Evolutionary conservation across 2,113 vertebrate species (phyloP).

Genomic region (Oplegnathus fasciatus): DNA sequence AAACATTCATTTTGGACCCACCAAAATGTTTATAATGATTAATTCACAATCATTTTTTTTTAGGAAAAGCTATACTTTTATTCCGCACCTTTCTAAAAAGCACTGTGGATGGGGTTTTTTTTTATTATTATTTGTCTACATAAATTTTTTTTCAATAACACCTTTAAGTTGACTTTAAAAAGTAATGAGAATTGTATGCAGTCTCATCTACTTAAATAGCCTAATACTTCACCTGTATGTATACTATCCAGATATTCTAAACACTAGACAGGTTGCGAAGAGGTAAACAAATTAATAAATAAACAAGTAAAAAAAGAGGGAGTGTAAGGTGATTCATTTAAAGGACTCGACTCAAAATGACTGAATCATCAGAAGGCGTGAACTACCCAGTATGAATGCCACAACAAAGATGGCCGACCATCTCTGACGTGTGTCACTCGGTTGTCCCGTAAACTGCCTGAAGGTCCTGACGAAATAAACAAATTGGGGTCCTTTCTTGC

Average conservation of each 20-base stretch:
- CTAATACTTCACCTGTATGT: background rate
- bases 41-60: too few relatives aligned
- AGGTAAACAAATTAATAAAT: background rate
- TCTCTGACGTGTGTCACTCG: background rate
- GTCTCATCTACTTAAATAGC: background rate
- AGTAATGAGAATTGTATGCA: background rate
- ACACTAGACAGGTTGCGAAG: background rate
- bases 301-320: too few relatives aligned
- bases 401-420: conserved; percentile 69
- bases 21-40: too few relatives aligned
- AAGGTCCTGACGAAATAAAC: conserved; percentile 82
- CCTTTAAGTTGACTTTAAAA: background rate
- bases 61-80: too few relatives aligned
- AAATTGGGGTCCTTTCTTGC: conserved; percentile 79
- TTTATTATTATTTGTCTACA: too few relatives aligned
- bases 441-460: conserved; percentile 71
- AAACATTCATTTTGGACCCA: too few relatives aligned
- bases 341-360: background rate
- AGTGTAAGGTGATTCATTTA: background rate
- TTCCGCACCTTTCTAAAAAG: too few relatives aligned
- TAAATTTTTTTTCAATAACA: too few relatives aligned
- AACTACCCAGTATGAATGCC: background rate
- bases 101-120: too few relatives aligned
- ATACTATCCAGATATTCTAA: background rate
- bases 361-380: background rate